Base-by-base conservation (phyloP, 2,113 vertebrate genomes). In the Rallus limicola region DNA sequence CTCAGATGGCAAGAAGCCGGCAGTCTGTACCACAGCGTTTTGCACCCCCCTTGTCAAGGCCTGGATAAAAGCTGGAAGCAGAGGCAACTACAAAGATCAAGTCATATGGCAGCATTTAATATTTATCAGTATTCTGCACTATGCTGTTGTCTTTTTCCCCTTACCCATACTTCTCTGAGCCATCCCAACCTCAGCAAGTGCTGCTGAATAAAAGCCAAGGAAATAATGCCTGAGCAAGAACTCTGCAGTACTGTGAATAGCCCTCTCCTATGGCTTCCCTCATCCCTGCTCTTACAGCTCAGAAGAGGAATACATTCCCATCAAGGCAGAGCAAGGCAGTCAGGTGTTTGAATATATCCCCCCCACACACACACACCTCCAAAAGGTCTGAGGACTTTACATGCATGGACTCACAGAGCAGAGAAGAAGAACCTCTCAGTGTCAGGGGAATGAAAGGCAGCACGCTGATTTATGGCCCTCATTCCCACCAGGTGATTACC, bases 11-110 rank as follows among this genome's bases (percentile, higher is more conserved):
- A 11, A 29, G 23, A 63, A 67, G 50, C 13, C 2, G 5, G 13
- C 12, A 28, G 50, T 31, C 52, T 15, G 2, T 17, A 31, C 0
- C 44, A 0, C 24, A 55, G 36, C 4, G 1, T 72, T 75, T 40
- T 29, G 7, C 18, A 48, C n/a, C 52, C 3, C 23, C 40, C 19
- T 44, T 13, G 7, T 36, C 59, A 83, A 59, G 36, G 52, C 60
- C 40, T 55, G 40, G 40, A 36, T 16, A n/a, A 16, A 33, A 78
- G 56, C 46, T 69, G 59, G 34, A 55, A 92, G 65, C 85, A 83
- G 50, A 53, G 58, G 19, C 18, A 68, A 17, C 44, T 16, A 36
- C n/a, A 65, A 31, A 68, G 46, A 52, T 53, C 4, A 18, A 50
- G 29, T 34, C 24, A 15, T 11, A 13, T 2, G 15, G 15, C 31